Base-by-base conservation (phyloP, 2,113 vertebrate genomes). In the Myocastor coypus region DNA sequence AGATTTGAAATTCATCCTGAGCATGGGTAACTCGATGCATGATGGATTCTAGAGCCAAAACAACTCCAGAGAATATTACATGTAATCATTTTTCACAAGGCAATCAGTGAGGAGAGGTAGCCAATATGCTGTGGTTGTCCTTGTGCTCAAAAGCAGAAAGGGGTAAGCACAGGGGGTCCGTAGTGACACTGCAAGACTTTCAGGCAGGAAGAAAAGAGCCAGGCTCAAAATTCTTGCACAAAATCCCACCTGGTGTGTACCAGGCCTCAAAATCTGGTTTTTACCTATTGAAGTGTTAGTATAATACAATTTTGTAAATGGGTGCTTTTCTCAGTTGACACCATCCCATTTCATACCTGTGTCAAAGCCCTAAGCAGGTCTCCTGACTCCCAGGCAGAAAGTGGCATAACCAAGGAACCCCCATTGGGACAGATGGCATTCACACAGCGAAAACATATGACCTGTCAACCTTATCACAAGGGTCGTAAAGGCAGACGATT, bases 401-500 rank as follows among this genome's bases (percentile, higher is more conserved):
- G 94, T 0, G 94, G 30, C 84, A 94, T 42, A 64, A 90, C 37
- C 93, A 95, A 87, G 75, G 37, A 71, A n/a, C 52, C 69, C 86
- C 90, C 95, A 83, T 94, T 46, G 93, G 77, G 59, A 87, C 90
- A 94, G 94, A 96, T 86, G 95, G 81, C 32, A 68, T 89, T 63
- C 89, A 55, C 77, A 42, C 59, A 90, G 37, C 89, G 80, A 96
- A 97, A 97, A 92, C 84, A 92, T 40, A 92, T 92, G 85, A 95
- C 77, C 92, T 90, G 92, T 96, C 81, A 88, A 61, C 22, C 68
- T 96, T 94, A 97, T 97, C 82, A 26, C 71, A 73, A 96, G 87
- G 52, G 55, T 82, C 86, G 97, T 98, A 96, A 96, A 97, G 19
- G 30, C 9, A 69, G 77, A 87, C 84, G 61, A 92, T 94, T 96